Evolutionary conservation across 92 coral and sea anemone genomes (phyloP).

Genomic region (Micromussa lordhowensis): DNA sequence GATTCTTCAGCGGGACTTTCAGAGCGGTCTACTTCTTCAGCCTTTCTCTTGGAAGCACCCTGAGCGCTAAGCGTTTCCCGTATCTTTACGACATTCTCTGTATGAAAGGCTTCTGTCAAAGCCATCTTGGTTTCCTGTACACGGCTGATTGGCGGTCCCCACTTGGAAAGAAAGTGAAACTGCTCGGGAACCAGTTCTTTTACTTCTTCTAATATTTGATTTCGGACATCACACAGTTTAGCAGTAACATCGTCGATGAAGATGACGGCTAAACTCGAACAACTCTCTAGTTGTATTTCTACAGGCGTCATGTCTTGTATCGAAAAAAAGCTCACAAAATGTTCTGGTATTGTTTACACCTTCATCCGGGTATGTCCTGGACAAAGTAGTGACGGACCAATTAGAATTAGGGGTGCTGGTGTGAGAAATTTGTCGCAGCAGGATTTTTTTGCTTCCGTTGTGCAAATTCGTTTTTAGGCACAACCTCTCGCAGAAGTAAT

Average conservation of each 20-base stretch:
- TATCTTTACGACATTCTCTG: conserved; percentile 14
- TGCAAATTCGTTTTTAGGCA: too few relatives aligned
- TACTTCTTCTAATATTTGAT: too few relatives aligned
- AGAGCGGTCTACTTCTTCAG: conserved; percentile 8
- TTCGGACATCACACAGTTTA: conserved; percentile 10
- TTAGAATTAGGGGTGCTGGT: not conserved
- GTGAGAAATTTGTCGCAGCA: conserved; percentile 9
- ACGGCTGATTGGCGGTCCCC: conserved; percentile 54
- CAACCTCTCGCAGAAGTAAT: conserved; percentile 6
- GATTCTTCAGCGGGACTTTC: conserved; percentile 18
- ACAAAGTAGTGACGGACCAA: too few relatives aligned
- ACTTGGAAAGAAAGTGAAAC: conserved; percentile 36
- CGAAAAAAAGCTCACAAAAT: not conserved
- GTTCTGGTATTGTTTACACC: not conserved
- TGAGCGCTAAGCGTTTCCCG: conserved; percentile 19
- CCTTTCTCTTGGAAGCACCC: not conserved
- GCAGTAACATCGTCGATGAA: not conserved
- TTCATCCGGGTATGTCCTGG: not conserved
- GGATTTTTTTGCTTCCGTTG: too few relatives aligned
- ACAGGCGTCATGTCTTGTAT: conserved; percentile 26
- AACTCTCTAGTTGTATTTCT: not conserved
- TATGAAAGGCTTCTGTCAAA: conserved; percentile 41
- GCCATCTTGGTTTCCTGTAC: conserved; percentile 45
- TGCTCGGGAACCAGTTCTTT: conserved; percentile 19
- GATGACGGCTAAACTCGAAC: too few relatives aligned